Evolutionary conservation across 2,888 invertebrate genomes (phyloP).

Genomic region (Petrolisthes manimaculis): DNA sequence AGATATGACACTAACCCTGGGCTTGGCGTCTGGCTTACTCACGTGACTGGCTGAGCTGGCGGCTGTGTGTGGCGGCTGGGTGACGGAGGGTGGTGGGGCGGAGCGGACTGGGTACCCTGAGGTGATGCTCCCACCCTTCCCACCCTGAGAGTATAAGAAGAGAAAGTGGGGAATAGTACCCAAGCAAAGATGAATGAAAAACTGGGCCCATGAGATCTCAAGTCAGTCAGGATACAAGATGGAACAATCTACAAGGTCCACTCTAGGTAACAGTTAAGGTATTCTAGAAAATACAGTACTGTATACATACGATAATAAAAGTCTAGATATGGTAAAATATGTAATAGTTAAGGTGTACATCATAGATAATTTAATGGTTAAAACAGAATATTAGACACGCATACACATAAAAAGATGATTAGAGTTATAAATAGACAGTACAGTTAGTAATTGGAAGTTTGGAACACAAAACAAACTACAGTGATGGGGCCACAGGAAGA

Average conservation of each 20-base stretch:
- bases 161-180: neutral
- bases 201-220: neutral
- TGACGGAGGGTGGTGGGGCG: conserved; percentile 46
- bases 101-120: conserved; percentile 64
- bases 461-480: too few species aligned
- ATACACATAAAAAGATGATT: neutral
- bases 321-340: too few species aligned
- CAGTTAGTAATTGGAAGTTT: neutral
- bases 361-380: neutral
- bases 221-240: neutral
- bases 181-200: neutral
- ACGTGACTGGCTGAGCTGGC: conserved; percentile 34
- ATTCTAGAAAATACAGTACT: neutral
- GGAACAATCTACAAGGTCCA: neutral
- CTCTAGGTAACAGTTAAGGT: too few species aligned
- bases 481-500: too few species aligned
- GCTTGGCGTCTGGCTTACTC: conserved; percentile 50
- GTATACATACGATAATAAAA: neutral
- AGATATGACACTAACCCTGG: conserved; percentile 47
- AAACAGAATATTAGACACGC: neutral
- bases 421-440: neutral
- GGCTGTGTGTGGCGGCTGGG: conserved; percentile 34
- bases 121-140: conserved; percentile 64
- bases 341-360: neutral
- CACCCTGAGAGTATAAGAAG: conserved; percentile 33